phyloP scores from a whole-genome alignment of 2,797 vertebrate genomes.

The Lutjanus argentimaculatus region DNA sequence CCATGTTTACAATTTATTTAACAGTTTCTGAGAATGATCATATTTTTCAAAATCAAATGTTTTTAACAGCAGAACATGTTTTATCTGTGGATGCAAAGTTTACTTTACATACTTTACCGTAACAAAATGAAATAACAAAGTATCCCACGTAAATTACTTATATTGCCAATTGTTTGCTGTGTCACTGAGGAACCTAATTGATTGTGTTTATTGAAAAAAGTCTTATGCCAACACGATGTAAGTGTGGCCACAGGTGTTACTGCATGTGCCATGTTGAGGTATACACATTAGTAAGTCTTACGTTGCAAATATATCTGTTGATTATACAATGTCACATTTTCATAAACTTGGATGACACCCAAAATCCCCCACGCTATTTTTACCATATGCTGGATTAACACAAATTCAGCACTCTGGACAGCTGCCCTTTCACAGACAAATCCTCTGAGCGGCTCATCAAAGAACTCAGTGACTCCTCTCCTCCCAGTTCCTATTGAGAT shows the following conservation, averaged over 20 bases:
- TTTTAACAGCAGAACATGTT: neutral
- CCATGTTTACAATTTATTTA: no score
- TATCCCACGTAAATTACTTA: neutral
- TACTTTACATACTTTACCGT: neutral
- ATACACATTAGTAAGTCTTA: neutral
- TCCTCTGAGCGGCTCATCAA: slow-evolving; percentile 85
- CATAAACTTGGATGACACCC: slow-evolving; percentile 74
- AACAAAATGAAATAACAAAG: neutral
- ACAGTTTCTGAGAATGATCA: no score
- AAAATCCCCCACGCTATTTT: slow-evolving; percentile 81
- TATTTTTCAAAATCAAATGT: no score
- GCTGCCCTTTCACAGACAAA: slow-evolving; percentile 85
- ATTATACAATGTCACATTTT: slow-evolving; percentile 58
- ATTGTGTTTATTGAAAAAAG: neutral
- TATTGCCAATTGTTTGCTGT: neutral
- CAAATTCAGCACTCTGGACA: slow-evolving; percentile 87
- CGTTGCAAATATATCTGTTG: slow-evolving; percentile 28
- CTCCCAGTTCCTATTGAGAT: slow-evolving; percentile 69
- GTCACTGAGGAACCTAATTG: neutral
- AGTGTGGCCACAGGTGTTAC: neutral
- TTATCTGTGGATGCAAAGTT: neutral
- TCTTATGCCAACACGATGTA: neutral
- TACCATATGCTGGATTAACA: slow-evolving; percentile 86
- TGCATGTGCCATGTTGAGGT: slow-evolving; percentile 5
- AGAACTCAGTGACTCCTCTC: slow-evolving; percentile 78